Percentiles rank a stretch among this genome's conserved stretches.
Conservation (phyloP, 2,113 vertebrate species). For the Strix uralensis region DNA sequence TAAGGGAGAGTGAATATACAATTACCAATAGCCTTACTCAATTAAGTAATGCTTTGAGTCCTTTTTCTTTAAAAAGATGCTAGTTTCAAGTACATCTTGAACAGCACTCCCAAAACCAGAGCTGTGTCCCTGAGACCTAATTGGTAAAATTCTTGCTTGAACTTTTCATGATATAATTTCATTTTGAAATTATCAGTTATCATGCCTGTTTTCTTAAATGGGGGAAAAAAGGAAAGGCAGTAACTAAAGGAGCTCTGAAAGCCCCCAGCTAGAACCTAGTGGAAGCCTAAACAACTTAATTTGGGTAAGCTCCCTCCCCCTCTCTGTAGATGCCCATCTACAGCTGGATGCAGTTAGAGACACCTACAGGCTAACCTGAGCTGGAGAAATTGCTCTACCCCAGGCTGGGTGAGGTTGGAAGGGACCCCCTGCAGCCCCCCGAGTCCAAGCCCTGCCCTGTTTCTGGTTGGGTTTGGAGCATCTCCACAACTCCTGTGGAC, state of each 20-base stretch:
- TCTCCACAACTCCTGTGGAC: background rate
- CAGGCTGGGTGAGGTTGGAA: too few species aligned
- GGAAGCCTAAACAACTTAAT: background rate
- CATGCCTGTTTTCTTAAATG: background rate
- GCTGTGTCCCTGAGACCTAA: background rate
- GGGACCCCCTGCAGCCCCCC: too few species aligned
- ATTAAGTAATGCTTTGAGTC: background rate
- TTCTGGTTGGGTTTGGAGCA: background rate
- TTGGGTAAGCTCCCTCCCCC: too few species aligned
- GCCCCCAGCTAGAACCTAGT: too few species aligned
- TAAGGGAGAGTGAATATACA: background rate
- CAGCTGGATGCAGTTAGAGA: background rate
- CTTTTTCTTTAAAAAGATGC: background rate
- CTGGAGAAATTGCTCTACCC: background rate
- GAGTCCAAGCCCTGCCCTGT: rapidly evolving
- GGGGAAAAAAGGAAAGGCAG: too few species aligned
- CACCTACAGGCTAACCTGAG: background rate
- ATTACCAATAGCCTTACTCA: background rate
- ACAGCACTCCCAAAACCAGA: background rate
- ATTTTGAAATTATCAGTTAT: too few species aligned
- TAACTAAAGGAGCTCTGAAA: background rate
- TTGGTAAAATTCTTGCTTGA: background rate
- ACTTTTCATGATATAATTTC: too few species aligned
- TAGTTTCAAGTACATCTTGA: background rate
- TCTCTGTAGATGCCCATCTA: rapidly evolving